Evolutionary conservation across 1,140 invertebrate genomes (phyloP).

Genomic region (Leptinotarsa undecemlineata): DNA sequence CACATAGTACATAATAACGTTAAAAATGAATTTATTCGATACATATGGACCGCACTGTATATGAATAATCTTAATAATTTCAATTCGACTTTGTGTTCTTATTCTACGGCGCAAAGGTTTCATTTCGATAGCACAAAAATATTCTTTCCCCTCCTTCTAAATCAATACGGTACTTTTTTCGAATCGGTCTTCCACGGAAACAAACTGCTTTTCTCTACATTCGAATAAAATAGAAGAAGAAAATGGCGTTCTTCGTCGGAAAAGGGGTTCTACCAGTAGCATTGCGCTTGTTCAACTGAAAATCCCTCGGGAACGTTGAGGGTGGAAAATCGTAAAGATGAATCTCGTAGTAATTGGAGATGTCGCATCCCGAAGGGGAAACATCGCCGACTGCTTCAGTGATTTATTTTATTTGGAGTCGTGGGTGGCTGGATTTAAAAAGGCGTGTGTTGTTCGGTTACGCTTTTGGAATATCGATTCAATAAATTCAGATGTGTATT

Average conservation of each 20-base stretch:
- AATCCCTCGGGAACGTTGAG: slow-evolving; percentile 26
- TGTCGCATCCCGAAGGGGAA: slow-evolving; percentile 37
- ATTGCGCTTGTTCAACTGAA: slow-evolving; percentile 16
- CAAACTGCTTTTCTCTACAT: neutral
- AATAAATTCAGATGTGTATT: slow-evolving; percentile 10
- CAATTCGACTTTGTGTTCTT: too few species aligned
- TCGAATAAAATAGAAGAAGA: slow-evolving; percentile 15
- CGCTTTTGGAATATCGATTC: slow-evolving; percentile 34
- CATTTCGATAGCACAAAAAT: too few species aligned
- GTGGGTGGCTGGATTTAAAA: slow-evolving; percentile 41
- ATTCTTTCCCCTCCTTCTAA: neutral
- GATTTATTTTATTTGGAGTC: slow-evolving; percentile 42
- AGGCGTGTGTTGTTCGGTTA: slow-evolving; percentile 34
- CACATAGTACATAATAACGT: too few species aligned
- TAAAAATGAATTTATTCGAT: too few species aligned
- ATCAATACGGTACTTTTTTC: slow-evolving; percentile 7
- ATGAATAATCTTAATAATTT: too few species aligned
- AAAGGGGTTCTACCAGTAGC: slow-evolving; percentile 14
- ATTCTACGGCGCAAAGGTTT: too few species aligned
- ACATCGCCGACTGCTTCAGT: slow-evolving; percentile 17
- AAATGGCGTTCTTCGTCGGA: slow-evolving; percentile 18
- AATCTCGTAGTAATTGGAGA: slow-evolving; percentile 38
- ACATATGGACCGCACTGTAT: too few species aligned
- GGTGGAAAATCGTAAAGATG: slow-evolving; percentile 26
- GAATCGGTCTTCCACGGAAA: neutral